Evolutionary conservation across 2,888 invertebrate genomes (phyloP).

Genomic region (Taphrorychus bicolor): DNA sequence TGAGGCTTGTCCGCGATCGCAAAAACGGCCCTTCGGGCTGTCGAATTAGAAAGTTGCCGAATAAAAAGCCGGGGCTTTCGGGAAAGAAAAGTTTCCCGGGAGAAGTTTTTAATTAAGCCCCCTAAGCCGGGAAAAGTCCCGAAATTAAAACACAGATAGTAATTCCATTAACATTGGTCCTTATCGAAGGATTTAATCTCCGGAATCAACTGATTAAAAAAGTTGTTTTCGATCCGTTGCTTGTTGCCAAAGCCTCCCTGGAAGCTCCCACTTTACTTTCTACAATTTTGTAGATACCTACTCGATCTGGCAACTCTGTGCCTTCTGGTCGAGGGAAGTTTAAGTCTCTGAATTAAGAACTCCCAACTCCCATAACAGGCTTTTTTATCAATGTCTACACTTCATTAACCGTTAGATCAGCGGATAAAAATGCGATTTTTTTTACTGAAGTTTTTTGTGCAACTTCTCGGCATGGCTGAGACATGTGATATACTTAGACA

Average conservation of each 20-base stretch:
- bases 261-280: neutral
- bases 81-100: constrained; percentile 22
- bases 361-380: constrained; percentile 55
- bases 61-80: constrained; percentile 22
- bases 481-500: too few species aligned
- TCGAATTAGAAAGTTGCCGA: constrained; percentile 38
- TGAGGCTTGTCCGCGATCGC: constrained; percentile 33
- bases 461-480: neutral
- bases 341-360: constrained; percentile 62
- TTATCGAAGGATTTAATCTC: constrained; percentile 58
- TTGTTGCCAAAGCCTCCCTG: neutral
- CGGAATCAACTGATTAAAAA: constrained; percentile 60
- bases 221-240: constrained; percentile 50
- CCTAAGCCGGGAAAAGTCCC: constrained; percentile 41
- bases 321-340: constrained; percentile 23
- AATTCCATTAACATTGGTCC: constrained; percentile 59
- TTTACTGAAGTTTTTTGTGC: neutral
- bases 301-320: neutral
- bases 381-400: constrained; percentile 60
- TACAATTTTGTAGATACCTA: neutral
- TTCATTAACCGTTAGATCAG: constrained; percentile 57
- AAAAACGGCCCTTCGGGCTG: constrained; percentile 36
- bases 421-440: neutral
- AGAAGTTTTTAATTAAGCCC: constrained; percentile 46
- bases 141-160: constrained; percentile 58